These are phyloP conservation scores for Ooceraea biroi DNA, from an alignment of 1,140 invertebrate species.

Conservation along the genomic window DNA sequence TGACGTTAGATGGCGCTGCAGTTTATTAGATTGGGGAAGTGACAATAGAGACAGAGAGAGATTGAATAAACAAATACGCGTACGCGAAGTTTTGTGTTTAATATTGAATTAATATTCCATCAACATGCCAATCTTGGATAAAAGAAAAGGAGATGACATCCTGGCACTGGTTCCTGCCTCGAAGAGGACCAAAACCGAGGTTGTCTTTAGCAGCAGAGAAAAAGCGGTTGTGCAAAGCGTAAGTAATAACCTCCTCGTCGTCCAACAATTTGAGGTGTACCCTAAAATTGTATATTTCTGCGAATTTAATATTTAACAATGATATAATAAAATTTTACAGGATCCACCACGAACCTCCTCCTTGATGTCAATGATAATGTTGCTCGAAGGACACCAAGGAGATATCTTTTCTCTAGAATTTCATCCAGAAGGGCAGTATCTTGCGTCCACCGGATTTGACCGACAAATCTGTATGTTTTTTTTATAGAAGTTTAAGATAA, in stretches of 20 bases:
- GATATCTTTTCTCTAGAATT: conserved; percentile 98
- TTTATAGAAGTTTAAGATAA: background rate
- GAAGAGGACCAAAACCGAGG: conserved; percentile 91
- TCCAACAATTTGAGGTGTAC: background rate
- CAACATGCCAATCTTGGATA: conserved; percentile 85
- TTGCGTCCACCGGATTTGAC: conserved; percentile 98
- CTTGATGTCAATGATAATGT: conserved; percentile 97
- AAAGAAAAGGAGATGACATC: conserved; percentile 90
- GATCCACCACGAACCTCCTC: conserved; percentile 94
- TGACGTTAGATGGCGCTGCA: too few species aligned
- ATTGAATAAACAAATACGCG: background rate
- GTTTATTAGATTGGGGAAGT: too few species aligned
- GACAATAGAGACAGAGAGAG: background rate
- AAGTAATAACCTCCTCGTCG: conserved; percentile 76
- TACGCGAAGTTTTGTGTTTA: conserved; percentile 9
- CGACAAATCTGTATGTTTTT: conserved; percentile 94
- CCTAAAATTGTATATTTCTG: background rate
- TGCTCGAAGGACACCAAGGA: conserved; percentile 98
- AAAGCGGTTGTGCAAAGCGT: conserved; percentile 89
- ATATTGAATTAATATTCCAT: conserved; percentile 32
- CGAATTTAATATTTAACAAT: background rate
- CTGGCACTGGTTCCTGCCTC: conserved; percentile 89
- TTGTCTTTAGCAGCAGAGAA: conserved; percentile 89
- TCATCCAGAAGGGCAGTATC: conserved; percentile 97
- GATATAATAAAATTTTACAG: conserved; percentile 76